Evolutionary conservation across 2,113 vertebrate genomes (phyloP).

Genomic region (Zapornia atra): DNA sequence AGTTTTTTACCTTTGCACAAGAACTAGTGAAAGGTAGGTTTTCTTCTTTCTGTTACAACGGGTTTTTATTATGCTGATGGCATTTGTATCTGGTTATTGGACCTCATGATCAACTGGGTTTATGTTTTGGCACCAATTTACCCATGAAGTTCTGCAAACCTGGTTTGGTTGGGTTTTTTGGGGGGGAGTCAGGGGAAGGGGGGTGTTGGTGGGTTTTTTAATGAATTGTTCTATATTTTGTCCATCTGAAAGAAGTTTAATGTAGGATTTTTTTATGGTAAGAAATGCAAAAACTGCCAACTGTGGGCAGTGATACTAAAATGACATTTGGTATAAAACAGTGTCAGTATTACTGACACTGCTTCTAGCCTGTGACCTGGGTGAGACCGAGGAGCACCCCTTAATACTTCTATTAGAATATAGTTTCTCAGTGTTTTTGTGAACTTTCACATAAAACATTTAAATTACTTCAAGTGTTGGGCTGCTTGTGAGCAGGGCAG

Average conservation of each 20-base stretch:
- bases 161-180: no score
- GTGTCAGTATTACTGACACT: background rate
- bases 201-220: background rate
- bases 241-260: background rate
- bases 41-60: background rate
- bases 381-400: background rate
- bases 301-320: background rate
- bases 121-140: background rate
- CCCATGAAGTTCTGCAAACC: background rate
- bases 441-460: conserved; percentile 51
- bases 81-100: background rate
- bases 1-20: background rate
- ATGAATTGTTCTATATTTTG: background rate
- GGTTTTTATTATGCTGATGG: background rate
- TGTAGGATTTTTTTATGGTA: background rate
- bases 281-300: background rate
- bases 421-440: conserved; percentile 40
- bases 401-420: background rate
- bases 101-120: background rate
- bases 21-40: background rate
- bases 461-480: conserved; percentile 20
- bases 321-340: background rate
- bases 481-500: conserved; percentile 56
- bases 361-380: background rate
- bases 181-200: no score